Conservation (phyloP, 2,797 vertebrate genomes). For the Pantherophis alleghaniensis region DNA sequence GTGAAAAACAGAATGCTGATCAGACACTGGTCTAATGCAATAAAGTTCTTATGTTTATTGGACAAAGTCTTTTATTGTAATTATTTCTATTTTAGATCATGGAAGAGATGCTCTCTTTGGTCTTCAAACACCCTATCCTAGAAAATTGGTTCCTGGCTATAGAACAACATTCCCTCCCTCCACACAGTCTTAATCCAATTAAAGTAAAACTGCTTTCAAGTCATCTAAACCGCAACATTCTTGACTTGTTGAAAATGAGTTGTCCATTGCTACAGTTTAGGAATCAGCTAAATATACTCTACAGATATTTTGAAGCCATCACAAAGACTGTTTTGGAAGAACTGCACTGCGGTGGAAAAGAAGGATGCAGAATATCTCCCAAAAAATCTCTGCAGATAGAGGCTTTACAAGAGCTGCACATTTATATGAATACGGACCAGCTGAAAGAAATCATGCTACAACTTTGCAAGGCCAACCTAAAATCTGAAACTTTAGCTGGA, state of each 20-base stretch:
- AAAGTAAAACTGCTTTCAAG: constrained; percentile 78
- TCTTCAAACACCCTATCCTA: constrained; percentile 85
- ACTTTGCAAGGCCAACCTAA: constrained; percentile 76
- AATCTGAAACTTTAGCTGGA: constrained; percentile 7
- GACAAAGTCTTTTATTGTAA: neutral
- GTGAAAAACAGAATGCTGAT: neutral
- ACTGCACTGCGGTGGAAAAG: constrained; percentile 52
- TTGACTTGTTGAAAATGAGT: constrained; percentile 74
- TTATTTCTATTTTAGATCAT: constrained; percentile 66
- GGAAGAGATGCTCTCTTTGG: constrained; percentile 69
- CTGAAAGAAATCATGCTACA: constrained; percentile 81
- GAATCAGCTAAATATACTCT: constrained; percentile 66
- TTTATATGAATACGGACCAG: constrained; percentile 72
- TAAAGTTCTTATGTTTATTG: neutral
- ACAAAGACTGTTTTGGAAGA: constrained; percentile 76
- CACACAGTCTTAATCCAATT: constrained; percentile 80
- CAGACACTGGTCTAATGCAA: neutral
- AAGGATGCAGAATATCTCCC: neutral
- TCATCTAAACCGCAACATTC: constrained; percentile 72
- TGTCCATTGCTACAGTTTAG: constrained; percentile 67
- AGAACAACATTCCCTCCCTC: constrained; percentile 77
- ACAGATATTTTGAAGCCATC: constrained; percentile 74
- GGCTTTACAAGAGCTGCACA: constrained; percentile 78
- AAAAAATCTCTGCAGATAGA: constrained; percentile 73
- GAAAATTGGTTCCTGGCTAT: constrained; percentile 91